Conservation (phyloP, 2,797 vertebrate species). For the Phyllotis vaccarum region DNA sequence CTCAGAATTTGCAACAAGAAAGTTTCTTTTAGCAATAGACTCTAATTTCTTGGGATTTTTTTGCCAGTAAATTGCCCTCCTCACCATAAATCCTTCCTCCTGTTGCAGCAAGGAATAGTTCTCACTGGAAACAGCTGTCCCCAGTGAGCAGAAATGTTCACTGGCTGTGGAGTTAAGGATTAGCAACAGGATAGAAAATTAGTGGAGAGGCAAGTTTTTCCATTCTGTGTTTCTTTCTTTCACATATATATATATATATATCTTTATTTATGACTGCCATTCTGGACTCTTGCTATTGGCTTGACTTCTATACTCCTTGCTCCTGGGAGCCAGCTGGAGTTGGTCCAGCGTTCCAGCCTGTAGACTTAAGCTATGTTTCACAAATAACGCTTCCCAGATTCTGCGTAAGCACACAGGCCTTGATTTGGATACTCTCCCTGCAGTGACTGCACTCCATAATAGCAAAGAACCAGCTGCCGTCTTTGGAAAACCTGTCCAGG, state of each 20-base stretch:
- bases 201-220: slow-evolving; percentile 69
- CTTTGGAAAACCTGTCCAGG: slow-evolving; percentile 81
- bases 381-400: slow-evolving; percentile 69
- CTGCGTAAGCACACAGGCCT: slow-evolving; percentile 52
- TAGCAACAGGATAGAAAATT: slow-evolving; percentile 76
- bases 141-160: neutral
- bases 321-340: slow-evolving; percentile 74
- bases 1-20: neutral
- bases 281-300: slow-evolving; percentile 65
- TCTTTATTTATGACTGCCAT: slow-evolving; percentile 44
- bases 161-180: slow-evolving; percentile 25
- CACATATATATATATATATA: neutral
- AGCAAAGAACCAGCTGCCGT: slow-evolving; percentile 74
- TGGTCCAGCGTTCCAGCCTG: slow-evolving; percentile 65
- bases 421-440: slow-evolving; percentile 70
- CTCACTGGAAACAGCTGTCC: slow-evolving; percentile 71
- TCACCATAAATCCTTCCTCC: slow-evolving; percentile 16
- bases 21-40: slow-evolving; percentile 14
- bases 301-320: slow-evolving; percentile 41
- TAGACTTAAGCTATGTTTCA: slow-evolving; percentile 69
- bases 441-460: slow-evolving; percentile 34
- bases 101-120: neutral
- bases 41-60: slow-evolving; percentile 30
- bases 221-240: slow-evolving; percentile 1
- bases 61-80: slow-evolving; percentile 35